Evolutionary conservation across 2,113 vertebrate genomes (phyloP), one percentile per base, ranked within the genome.

Genomic region (Silurus meridionalis): DNA sequence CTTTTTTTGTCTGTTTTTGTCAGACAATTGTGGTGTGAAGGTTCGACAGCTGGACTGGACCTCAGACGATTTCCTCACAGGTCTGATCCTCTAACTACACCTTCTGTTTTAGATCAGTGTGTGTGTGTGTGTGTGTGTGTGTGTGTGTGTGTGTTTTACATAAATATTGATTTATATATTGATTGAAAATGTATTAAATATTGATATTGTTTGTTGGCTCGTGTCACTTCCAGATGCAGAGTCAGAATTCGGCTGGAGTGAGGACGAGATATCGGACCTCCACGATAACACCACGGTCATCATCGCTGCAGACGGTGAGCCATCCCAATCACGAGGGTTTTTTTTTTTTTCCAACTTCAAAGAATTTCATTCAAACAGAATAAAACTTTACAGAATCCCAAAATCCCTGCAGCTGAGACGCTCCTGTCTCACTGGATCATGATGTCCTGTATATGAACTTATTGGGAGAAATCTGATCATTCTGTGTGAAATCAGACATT

Each of bases 31-130:
- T 0, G 85, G 95, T 21, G 90, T 99, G 60, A 96, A 90, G 83
- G 95, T 99, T 63, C 95, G 92, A 74, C 94, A 95, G 63, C 87
- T 99, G 86, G 95, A 99, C 87, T 99, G 98, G 97, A 93, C 96
- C 46, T 92, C 94, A 82, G 93, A 95, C 0, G 92, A 94, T 63
- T 92, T 99, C 52, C 96, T 95, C 89, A 96, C 94, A 90, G 97
- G 98, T 99, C 89, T 25, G 57, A 55, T 8, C 5, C 79, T 23
- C 23, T 17, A 37, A 71, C 6, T 46, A 8, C 15, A 8, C 6
- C 2, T 71, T 19, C 5, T 67, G n/a, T 64, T 67, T 25, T 8
- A 23, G 61, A 64, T n/a, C 63, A 61, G 1, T 66, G 15, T 66
- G 63, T 66, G 63, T 66, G 63, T 66, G 63, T 66, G 50, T 48